phyloP scores from a whole-genome alignment of 2,113 vertebrate genomes.

The Syngnathus floridae region DNA sequence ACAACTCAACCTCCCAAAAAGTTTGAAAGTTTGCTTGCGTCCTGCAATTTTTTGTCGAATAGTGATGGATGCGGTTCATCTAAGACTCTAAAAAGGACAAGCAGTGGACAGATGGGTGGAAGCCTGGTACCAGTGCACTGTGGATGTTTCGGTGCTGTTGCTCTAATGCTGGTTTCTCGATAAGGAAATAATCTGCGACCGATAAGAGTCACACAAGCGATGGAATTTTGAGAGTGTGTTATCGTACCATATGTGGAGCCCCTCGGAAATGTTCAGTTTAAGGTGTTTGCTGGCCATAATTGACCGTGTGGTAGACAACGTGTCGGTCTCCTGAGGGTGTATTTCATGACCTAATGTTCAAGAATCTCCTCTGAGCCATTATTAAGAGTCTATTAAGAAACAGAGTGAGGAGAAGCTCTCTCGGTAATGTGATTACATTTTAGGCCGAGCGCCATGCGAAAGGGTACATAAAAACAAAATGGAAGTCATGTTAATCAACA shows the following conservation, averaged over 20 bases:
- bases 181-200: conserved; percentile 1
- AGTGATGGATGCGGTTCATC: neutral
- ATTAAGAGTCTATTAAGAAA: neutral
- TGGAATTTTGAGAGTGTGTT: neutral
- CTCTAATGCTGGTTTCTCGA: neutral
- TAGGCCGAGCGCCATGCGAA: conserved; percentile 36
- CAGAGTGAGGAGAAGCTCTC: conserved; percentile 6
- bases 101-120: neutral
- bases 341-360: conserved; percentile 29
- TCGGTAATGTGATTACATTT: conserved; percentile 39
- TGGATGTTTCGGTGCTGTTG: neutral
- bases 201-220: neutral
- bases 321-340: conserved; percentile 30
- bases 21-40: too few species aligned
- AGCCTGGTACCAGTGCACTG: neutral
- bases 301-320: conserved; percentile 51
- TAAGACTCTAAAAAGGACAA: neutral
- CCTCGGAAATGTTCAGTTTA: conserved; percentile 42
- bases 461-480: conserved; percentile 34
- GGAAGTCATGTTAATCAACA: conserved; percentile 41
- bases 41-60: too few species aligned
- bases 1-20: neutral
- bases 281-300: conserved; percentile 19
- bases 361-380: conserved; percentile 16
- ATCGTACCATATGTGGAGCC: conserved; percentile 2